Evolutionary conservation across 2,797 vertebrate genomes (phyloP).

Genomic region (Hydrophis major): DNA sequence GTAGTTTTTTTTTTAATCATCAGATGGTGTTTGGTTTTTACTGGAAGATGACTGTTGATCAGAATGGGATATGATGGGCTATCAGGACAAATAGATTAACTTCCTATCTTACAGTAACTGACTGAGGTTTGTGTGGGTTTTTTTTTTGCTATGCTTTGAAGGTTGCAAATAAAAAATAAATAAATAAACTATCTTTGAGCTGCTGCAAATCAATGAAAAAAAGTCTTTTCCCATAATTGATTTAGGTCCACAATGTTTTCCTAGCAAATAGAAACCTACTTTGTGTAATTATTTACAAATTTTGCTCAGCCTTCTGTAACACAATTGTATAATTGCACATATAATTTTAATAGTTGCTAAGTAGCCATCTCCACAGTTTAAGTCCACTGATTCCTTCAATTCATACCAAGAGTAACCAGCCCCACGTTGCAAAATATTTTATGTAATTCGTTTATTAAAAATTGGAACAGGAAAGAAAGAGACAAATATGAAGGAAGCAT

Average conservation of each 20-base stretch:
- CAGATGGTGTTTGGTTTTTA: background rate
- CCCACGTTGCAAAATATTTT: background rate
- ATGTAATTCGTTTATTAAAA: background rate
- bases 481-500: background rate
- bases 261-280: background rate
- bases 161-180: background rate
- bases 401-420: background rate
- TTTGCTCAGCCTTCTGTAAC: background rate
- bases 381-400: background rate
- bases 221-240: background rate
- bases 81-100: background rate
- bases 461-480: background rate
- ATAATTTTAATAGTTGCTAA: background rate
- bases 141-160: background rate
- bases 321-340: background rate
- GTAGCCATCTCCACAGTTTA: background rate
- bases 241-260: background rate
- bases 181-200: background rate
- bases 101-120: background rate
- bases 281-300: background rate
- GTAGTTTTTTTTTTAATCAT: background rate
- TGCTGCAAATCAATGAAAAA: background rate
- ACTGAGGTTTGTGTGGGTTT: background rate
- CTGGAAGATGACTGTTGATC: background rate
- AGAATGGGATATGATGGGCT: background rate